These are phyloP conservation scores for Cebidichthys violaceus DNA, from an alignment of 2,113 vertebrate genomes.

Conservation along the genomic window DNA sequence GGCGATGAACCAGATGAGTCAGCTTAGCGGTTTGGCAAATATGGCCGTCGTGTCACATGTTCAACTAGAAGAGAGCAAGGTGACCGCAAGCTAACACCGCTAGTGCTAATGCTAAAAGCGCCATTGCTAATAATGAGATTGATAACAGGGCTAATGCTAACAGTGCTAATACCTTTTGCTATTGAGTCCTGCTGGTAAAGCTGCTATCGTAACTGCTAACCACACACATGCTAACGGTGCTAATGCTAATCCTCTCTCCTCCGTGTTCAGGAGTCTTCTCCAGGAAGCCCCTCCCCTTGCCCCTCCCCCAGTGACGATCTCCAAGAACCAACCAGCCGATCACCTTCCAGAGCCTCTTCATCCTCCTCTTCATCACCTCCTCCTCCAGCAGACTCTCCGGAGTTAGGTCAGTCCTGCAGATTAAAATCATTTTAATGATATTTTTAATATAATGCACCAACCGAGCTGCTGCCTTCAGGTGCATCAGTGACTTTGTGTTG, in stretches of 20 bases:
- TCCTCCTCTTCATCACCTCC: slow-evolving; percentile 36
- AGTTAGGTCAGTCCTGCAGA: slow-evolving; percentile 23
- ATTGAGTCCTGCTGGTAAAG: no score
- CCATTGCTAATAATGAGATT: no score
- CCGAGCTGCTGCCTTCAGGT: no score
- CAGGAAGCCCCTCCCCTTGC: slow-evolving; percentile 34
- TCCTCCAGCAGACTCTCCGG: slow-evolving; percentile 12
- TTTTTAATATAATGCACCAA: no score
- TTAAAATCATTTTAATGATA: no score
- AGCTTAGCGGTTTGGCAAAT: slow-evolving; percentile 92
- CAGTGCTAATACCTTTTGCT: background rate
- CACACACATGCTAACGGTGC: background rate
- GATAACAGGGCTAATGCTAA: background rate
- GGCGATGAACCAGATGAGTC: slow-evolving; percentile 97
- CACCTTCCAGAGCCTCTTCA: slow-evolving; percentile 56
- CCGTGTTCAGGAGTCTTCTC: slow-evolving; percentile 30
- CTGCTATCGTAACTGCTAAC: no score
- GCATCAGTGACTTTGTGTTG: background rate
- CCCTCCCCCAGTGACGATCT: slow-evolving; percentile 34
- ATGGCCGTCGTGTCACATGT: slow-evolving; percentile 91
- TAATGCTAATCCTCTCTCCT: background rate
- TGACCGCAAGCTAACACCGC: slow-evolving; percentile 43
- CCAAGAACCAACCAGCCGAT: slow-evolving; percentile 47
- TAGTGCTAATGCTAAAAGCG: background rate
- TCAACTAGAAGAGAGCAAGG: slow-evolving; percentile 89